phyloP scores from a whole-genome alignment of 2,888 invertebrate genomes.

The Platypus cylindrus region DNA sequence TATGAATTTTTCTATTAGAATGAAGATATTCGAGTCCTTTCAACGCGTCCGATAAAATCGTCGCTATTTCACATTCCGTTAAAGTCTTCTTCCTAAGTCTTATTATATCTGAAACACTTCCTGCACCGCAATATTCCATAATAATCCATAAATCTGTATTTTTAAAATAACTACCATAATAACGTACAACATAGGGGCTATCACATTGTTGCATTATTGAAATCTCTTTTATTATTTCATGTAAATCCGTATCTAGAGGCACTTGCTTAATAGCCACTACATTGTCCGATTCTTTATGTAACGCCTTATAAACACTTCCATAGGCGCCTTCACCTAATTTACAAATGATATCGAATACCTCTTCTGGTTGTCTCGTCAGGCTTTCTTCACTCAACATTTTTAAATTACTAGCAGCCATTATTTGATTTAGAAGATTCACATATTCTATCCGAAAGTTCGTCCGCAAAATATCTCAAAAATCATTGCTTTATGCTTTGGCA shows the following conservation, averaged over 20 bases:
- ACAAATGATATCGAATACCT: slow-evolving; percentile 98
- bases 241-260: slow-evolving; percentile 96
- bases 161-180: slow-evolving; percentile 99
- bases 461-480: too few relatives aligned
- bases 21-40: slow-evolving; percentile 25
- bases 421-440: too few relatives aligned
- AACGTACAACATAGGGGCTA: slow-evolving; percentile 97
- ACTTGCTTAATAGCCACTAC: slow-evolving; percentile 96
- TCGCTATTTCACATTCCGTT: slow-evolving; percentile 23
- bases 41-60: slow-evolving; percentile 22
- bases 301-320: slow-evolving; percentile 96
- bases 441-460: too few relatives aligned
- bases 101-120: slow-evolving; percentile 99
- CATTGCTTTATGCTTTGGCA: too few relatives aligned
- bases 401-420: slow-evolving; percentile 33
- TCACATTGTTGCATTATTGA: slow-evolving; percentile 99
- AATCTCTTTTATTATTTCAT: slow-evolving; percentile 99
- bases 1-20: slow-evolving; percentile 23
- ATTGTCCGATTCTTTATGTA: slow-evolving; percentile 96
- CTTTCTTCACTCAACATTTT: slow-evolving; percentile 95
- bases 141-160: slow-evolving; percentile 99
- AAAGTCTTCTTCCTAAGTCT: slow-evolving; percentile 73
- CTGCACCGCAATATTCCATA: slow-evolving; percentile 99
- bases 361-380: slow-evolving; percentile 93
- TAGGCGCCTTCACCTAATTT: slow-evolving; percentile 97